Conservation (phyloP, 2,888 invertebrate species). For the Pogonocherus hispidulus region DNA sequence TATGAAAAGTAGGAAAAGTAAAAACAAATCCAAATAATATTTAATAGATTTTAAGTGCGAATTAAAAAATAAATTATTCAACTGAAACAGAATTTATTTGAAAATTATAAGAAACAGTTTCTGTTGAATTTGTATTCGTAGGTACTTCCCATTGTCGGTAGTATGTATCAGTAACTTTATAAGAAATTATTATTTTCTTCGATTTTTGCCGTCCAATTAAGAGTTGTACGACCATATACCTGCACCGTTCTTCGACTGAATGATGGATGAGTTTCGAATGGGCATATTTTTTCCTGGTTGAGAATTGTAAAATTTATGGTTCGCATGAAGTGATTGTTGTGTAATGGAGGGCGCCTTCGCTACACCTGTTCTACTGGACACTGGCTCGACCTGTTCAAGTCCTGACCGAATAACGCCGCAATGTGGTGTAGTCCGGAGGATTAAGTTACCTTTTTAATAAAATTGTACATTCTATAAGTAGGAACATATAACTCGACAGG, state of each 20-base stretch:
- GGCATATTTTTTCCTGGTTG: conserved; percentile 34
- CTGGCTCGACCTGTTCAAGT: conserved; percentile 59
- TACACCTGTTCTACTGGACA: conserved; percentile 63
- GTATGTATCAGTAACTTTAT: not conserved
- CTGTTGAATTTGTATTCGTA: too few relatives aligned
- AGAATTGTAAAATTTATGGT: conserved; percentile 49
- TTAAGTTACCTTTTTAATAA: too few relatives aligned
- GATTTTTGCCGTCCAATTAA: not conserved
- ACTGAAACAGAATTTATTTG: too few relatives aligned
- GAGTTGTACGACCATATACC: not conserved
- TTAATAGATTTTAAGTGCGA: too few relatives aligned
- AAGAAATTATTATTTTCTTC: not conserved
- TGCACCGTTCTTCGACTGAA: conserved; percentile 1
- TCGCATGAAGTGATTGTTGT: conserved; percentile 55
- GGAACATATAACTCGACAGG: too few relatives aligned
- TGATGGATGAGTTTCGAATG: conserved; percentile 24
- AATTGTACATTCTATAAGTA: too few relatives aligned
- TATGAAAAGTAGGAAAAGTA: too few relatives aligned
- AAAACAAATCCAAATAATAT: too few relatives aligned
- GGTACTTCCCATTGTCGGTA: too few relatives aligned
- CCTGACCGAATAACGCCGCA: conserved; percentile 54
- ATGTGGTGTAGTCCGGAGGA: conserved; percentile 27
- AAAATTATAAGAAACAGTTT: too few relatives aligned
- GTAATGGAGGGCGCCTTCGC: conserved; percentile 53
- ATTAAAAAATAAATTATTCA: too few relatives aligned